Percentiles rank a stretch among this genome's conserved stretches.
These are phyloP conservation scores for Mixornis gularis DNA, from an alignment of 2,113 vertebrate genomes.

Conservation along the genomic window DNA sequence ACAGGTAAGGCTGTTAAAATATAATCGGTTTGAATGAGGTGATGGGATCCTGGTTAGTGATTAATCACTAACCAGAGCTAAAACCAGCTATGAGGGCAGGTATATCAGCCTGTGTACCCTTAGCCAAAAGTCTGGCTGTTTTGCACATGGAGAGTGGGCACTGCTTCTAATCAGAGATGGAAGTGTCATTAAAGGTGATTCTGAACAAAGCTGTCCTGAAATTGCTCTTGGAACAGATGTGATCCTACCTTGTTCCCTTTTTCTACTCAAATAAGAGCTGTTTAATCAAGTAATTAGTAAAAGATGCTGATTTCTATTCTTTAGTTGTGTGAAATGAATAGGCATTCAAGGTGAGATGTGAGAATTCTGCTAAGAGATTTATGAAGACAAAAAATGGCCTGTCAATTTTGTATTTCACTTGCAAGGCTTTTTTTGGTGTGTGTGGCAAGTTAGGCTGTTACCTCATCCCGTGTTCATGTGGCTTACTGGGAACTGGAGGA, in stretches of 20 bases:
- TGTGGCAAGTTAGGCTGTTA: background rate
- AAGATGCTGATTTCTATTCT: background rate
- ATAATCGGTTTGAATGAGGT: background rate
- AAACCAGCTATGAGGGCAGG: background rate
- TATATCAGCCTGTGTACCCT: background rate
- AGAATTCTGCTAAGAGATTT: background rate
- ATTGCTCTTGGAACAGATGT: background rate
- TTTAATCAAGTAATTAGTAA: background rate
- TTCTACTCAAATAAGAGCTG: background rate
- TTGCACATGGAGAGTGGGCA: rapidly evolving
- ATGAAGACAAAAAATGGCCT: background rate
- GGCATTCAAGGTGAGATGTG: background rate
- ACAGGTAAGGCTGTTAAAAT: constrained; percentile 67
- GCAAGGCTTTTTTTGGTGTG: background rate
- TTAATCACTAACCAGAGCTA: background rate
- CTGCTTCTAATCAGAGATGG: background rate
- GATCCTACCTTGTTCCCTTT: background rate
- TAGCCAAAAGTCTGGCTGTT: background rate
- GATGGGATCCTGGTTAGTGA: background rate
- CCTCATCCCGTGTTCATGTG: background rate
- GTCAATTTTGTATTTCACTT: background rate
- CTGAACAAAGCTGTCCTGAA: background rate
- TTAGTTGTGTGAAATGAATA: background rate
- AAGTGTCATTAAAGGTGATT: background rate
- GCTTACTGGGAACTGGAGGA: background rate